phyloP scores from a whole-genome alignment of 2,888 invertebrate genomes.

The Invenusta paracnida region DNA sequence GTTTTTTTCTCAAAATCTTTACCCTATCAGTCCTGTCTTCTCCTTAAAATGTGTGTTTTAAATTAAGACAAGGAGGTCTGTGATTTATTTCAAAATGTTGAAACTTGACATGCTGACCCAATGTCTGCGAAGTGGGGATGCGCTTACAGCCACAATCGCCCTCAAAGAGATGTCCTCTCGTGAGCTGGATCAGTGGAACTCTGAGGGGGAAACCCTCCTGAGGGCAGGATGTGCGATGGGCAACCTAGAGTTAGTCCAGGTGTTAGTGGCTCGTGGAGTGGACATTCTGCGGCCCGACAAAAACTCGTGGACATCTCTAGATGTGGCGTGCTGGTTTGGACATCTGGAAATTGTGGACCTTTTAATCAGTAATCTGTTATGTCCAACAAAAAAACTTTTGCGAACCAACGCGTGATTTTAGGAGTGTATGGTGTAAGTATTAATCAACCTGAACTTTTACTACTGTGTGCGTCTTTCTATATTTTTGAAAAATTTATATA shows the following conservation, averaged over 20 bases:
- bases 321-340: not conserved
- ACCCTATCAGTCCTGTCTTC: no score
- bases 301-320: not conserved
- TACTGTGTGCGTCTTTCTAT: no score
- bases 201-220: not conserved
- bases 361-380: not conserved
- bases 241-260: not conserved
- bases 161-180: not conserved
- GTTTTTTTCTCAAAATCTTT: no score
- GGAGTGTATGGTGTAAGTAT: not conserved
- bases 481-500: no score
- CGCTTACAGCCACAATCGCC: not conserved
- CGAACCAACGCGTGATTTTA: not conserved
- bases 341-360: not conserved
- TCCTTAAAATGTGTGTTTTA: no score
- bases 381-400: not conserved
- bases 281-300: not conserved
- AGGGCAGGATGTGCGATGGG: not conserved
- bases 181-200: not conserved
- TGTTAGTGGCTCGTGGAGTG: not conserved
- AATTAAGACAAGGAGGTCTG: no score
- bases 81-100: no score
- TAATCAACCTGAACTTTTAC: no score
- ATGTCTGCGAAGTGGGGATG: no score
- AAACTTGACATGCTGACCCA: no score